Evolutionary conservation across 2,113 vertebrate genomes (phyloP), one percentile per base, ranked within the genome.

Genomic region (Tachycineta bicolor): DNA sequence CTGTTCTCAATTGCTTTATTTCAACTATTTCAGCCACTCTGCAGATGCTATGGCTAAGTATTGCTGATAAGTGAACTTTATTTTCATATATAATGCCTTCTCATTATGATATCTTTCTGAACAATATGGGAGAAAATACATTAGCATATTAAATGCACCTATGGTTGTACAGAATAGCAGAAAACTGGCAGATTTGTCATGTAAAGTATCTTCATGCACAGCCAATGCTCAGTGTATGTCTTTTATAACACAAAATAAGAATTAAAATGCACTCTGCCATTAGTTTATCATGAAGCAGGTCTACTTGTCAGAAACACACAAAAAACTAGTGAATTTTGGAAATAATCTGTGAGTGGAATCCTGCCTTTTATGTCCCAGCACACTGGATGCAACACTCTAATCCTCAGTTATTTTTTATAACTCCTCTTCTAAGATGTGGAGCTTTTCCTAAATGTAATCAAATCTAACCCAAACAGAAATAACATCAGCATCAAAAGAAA

Each of bases 1-100:
- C 67, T 96, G 79, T 93, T 96, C 90, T 94, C 76, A 75, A 94
- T 92, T 88, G 25, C 29, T 90, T 81, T 81, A 71, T 86, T 93
- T 94, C 49, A 52, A 47, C 49, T 69, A 52, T 90, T 88, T 93
- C 82, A 88, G 55, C 46, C 59, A 68, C 3, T 4, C 5, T 91
- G 43, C 46, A 88, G 46, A 80, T 85, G 59, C 24, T 28, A 23
- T 71, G 64, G 55, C 60, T 59, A 74, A 83, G 18, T 68, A 73
- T 94, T 91, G 31, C 26, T 90, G 39, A 84, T 46, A 91, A 67
- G 14, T 90, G 43, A 93, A 92, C 23, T 79, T 70, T 58, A 44
- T 74, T 83, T 86, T 68, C n/a, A n/a, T n/a, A n/a, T n/a, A n/a
- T n/a, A 74, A 68, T 84, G 37, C 12, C 8, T 92, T 83, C 47